Conservation (phyloP, 2,113 vertebrate genomes). For the Thunnus maccoyii region DNA sequence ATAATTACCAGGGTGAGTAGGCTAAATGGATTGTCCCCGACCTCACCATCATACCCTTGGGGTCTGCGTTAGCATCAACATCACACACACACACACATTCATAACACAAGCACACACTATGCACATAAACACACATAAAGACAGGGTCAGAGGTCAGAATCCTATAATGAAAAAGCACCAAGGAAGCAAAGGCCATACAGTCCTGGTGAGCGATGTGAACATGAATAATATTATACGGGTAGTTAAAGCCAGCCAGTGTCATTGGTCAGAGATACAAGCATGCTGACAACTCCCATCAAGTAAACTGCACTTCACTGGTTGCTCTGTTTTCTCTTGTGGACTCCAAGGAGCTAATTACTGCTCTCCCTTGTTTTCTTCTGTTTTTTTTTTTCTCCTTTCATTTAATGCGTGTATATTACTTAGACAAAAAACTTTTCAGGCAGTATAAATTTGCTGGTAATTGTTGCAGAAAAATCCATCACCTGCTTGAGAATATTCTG, state of each 20-base stretch:
- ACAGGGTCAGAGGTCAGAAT: conserved; percentile 26
- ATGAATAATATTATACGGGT: conserved; percentile 53
- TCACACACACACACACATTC: conserved; percentile 28
- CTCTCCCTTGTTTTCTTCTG: conserved; percentile 19
- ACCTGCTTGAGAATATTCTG: conserved; percentile 14
- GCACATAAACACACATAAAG: conserved; percentile 32
- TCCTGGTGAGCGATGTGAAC: conserved; percentile 26
- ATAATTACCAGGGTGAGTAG: conserved; percentile 72
- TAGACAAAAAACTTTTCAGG: conserved; percentile 11
- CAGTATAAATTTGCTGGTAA: conserved; percentile 6
- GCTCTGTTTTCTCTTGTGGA: conserved; percentile 38
- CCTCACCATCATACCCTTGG: conserved; percentile 52
- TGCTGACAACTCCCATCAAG: conserved; percentile 43
- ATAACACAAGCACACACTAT: conserved; percentile 9
- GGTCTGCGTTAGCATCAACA: conserved; percentile 34
- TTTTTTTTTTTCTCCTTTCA: not conserved
- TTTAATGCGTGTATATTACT: conserved; percentile 18
- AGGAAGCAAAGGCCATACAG: conserved; percentile 30
- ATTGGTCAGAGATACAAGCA: conserved; percentile 33
- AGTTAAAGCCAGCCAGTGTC: conserved; percentile 47
- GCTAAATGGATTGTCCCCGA: conserved; percentile 72
- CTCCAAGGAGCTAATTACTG: conserved; percentile 57
- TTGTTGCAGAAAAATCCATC: conserved; percentile 16
- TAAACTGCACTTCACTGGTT: conserved; percentile 14
- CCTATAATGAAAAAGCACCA: conserved; percentile 1